These are phyloP conservation scores for Anoplius nigerrimus DNA, from an alignment of 2,888 invertebrate species.

Conservation along the genomic window DNA sequence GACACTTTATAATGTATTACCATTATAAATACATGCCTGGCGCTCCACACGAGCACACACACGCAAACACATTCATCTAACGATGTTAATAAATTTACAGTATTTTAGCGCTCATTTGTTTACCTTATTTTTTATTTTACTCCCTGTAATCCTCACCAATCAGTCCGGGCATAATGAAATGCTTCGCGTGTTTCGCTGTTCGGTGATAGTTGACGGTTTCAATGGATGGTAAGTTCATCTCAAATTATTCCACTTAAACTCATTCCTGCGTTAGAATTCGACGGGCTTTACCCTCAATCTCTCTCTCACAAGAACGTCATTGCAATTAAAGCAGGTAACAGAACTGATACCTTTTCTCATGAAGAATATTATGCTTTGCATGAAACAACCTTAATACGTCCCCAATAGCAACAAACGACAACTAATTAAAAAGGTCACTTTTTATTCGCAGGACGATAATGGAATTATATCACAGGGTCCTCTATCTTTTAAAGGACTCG, in stretches of 20 bases:
- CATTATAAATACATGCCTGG: not conserved
- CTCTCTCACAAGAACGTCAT: slow-evolving; percentile 26
- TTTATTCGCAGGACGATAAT: slow-evolving; percentile 60
- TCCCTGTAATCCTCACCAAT: slow-evolving; percentile 52
- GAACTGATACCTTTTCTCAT: slow-evolving; percentile 14
- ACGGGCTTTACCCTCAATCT: slow-evolving; percentile 18
- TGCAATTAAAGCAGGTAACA: slow-evolving; percentile 11
- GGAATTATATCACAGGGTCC: slow-evolving; percentile 47
- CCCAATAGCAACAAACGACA: not conserved
- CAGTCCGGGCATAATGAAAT: slow-evolving; percentile 24
- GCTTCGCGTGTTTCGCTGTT: too few species aligned
- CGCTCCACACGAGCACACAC: slow-evolving; percentile 23
- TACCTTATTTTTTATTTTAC: slow-evolving; percentile 61
- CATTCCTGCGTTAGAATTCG: slow-evolving; percentile 1
- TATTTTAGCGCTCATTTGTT: slow-evolving; percentile 63
- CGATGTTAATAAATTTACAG: slow-evolving; percentile 68
- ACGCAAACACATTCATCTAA: slow-evolving; percentile 33
- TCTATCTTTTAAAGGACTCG: slow-evolving; percentile 52
- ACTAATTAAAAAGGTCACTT: slow-evolving; percentile 23
- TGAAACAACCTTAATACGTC: slow-evolving; percentile 5
- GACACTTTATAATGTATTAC: slow-evolving; percentile 42
- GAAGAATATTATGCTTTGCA: slow-evolving; percentile 28
- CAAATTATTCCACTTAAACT: slow-evolving; percentile 9
- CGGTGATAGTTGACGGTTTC: too few species aligned
- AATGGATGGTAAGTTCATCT: slow-evolving; percentile 17